Base-by-base conservation (phyloP, 2,888 invertebrate species). In the Sesia bembeciformis region DNA sequence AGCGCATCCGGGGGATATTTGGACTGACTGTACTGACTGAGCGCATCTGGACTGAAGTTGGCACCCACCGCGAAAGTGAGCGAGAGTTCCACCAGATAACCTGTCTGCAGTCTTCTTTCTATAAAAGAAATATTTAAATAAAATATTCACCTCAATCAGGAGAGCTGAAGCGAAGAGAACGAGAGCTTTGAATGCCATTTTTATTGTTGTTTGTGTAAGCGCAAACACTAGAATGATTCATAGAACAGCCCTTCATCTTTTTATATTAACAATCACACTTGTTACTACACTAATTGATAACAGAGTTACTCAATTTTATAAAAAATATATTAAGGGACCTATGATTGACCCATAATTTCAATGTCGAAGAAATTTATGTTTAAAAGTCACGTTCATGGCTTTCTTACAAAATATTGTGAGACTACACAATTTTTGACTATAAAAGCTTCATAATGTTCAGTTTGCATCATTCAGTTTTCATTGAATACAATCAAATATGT, bases 401-500 rank as follows among this genome's bases (percentile, higher is more conserved):
- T 23, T 23, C 23, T 23, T 23, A 23, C 23, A 23, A 23, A 23
- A 23, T 23, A 46, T 46, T 7, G 46, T 23, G 46, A 7, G 23
- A 23, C 23, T 8, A 46, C 8, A 7, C 46, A 46, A 4, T 46
- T 46, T 46, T 46, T n/a, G 46, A 7, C 8, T 46, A 46, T 46
- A 46, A 46, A 46, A 46, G 23, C 6, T 46, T 7, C 23, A 23
- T 23, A 23, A 23, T 23, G 23, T 23, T 23, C 23, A 23, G 46
- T 46, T 46, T 8, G 46, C n/a, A 46, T 8, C 5, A 50, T 38
- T 50, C 39, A 39, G 7, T 7, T 4, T 50, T 50, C 50, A 39
- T 38, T 5, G 38, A 50, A 39, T 39, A 4, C 23, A 46, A 46
- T 5, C 46, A 55, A 56, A 42, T 53, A 65, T 64, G 62, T 60